Conservation (phyloP, 2,797 vertebrate species). For the Lacerta bilineata region DNA sequence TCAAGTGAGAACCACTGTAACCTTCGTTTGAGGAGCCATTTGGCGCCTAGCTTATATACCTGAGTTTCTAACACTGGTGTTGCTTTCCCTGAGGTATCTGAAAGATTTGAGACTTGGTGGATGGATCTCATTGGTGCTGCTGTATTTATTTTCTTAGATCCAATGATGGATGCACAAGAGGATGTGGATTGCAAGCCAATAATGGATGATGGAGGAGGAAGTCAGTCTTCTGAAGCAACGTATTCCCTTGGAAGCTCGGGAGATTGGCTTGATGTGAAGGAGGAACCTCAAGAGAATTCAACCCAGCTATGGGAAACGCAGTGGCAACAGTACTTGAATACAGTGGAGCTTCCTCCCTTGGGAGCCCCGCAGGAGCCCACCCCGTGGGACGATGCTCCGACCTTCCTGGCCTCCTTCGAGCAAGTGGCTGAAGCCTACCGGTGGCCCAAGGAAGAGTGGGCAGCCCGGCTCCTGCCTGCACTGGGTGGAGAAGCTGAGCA, state of each 20-base stretch:
- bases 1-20: too few species aligned
- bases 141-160: not conserved
- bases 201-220: not conserved
- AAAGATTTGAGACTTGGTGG: not conserved
- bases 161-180: not conserved
- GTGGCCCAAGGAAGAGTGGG: conserved; percentile 42
- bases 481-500: conserved; percentile 8
- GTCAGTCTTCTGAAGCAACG: not conserved
- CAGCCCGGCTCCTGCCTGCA: not conserved
- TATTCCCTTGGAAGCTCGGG: not conserved
- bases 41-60: too few species aligned
- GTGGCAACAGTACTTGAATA: conserved; percentile 13
- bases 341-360: not conserved
- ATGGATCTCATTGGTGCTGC: too few species aligned
- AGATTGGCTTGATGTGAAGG: not conserved
- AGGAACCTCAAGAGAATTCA: not conserved
- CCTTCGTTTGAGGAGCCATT: too few species aligned
- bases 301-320: conserved; percentile 20
- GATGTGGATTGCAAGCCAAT: not conserved
- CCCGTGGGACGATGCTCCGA: not conserved
- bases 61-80: too few species aligned
- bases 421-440: conserved; percentile 34
- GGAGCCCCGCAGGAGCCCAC: not conserved
- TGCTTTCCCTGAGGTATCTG: not conserved
- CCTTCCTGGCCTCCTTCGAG: conserved; percentile 35